These are phyloP conservation scores for Apis florea DNA, from an alignment of 1,140 invertebrate genomes.

Conservation along the genomic window DNA sequence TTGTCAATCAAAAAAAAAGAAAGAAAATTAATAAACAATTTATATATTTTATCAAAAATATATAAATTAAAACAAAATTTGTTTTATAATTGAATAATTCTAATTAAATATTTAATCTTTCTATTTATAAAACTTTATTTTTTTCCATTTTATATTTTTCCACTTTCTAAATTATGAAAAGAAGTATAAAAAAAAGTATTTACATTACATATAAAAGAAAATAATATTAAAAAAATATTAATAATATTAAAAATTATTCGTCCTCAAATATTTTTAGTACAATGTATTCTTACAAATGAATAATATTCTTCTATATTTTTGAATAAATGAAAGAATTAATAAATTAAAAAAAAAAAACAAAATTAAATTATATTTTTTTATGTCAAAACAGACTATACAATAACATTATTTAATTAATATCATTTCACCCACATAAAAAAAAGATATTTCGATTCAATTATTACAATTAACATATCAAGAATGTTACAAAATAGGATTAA, in stretches of 20 bases:
- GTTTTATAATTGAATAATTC: not conserved
- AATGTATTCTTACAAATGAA: not conserved
- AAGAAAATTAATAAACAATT: not conserved
- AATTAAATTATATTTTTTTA: too few species aligned
- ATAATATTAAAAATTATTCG: not conserved
- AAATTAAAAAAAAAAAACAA: not conserved
- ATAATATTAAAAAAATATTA: too few species aligned
- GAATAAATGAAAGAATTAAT: too few species aligned
- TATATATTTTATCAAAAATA: not conserved
- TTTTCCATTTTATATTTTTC: not conserved
- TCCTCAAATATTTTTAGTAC: not conserved
- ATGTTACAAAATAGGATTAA: too few species aligned
- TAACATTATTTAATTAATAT: too few species aligned
- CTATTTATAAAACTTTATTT: not conserved
- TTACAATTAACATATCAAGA: too few species aligned
- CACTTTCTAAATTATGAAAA: not conserved
- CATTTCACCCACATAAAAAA: too few species aligned
- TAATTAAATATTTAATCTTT: not conserved
- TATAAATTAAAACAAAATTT: too few species aligned
- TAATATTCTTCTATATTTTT: too few species aligned
- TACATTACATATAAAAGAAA: not conserved
- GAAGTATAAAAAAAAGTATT: not conserved
- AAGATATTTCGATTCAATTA: too few species aligned
- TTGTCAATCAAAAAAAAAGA: not conserved
- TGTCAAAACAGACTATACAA: too few species aligned